phyloP scores from a whole-genome alignment of 2,797 vertebrate genomes.

The Glossophaga mutica region DNA sequence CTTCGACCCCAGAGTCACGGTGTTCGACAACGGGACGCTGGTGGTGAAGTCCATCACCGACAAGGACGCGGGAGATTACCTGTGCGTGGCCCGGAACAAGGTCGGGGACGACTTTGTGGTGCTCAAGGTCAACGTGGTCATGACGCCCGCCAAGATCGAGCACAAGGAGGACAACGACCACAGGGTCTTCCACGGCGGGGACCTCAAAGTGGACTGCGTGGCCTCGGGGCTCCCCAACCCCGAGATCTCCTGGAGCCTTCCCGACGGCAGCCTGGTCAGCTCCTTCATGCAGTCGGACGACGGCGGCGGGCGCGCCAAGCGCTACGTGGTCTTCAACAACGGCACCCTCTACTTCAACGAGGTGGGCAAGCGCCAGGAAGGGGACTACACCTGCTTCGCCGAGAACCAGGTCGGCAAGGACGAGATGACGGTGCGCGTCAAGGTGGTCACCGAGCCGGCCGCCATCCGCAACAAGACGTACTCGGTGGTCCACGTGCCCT shows the following conservation, averaged over 20 bases:
- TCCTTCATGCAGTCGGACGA: constrained; percentile 84
- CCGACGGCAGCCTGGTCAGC: constrained; percentile 93
- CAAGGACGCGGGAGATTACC: constrained; percentile 91
- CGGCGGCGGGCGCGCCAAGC: constrained; percentile 81
- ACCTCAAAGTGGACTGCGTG: constrained; percentile 93
- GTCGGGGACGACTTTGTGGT: constrained; percentile 90
- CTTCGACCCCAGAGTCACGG: constrained; percentile 89
- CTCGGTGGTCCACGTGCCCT: constrained; percentile 80
- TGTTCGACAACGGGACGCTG: constrained; percentile 89
- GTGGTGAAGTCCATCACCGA: constrained; percentile 86
- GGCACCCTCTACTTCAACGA: constrained; percentile 94
- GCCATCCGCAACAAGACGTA: constrained; percentile 83
- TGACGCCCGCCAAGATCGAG: constrained; percentile 91
- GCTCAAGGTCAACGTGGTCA: constrained; percentile 89
- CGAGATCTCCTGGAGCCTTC: constrained; percentile 93
- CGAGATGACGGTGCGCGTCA: constrained; percentile 91
- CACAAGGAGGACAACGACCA: constrained; percentile 85
- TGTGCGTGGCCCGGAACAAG: constrained; percentile 92
- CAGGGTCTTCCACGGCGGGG: constrained; percentile 87
- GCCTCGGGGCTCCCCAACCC: constrained; percentile 93
- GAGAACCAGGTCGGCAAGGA: constrained; percentile 94
- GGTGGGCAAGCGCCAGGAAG: constrained; percentile 89
- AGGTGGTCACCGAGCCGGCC: constrained; percentile 83
- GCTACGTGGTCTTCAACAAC: constrained; percentile 93
- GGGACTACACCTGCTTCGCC: constrained; percentile 94